These are phyloP conservation scores for Pterostichus madidus DNA, from an alignment of 2,888 invertebrate genomes.

Conservation along the genomic window DNA sequence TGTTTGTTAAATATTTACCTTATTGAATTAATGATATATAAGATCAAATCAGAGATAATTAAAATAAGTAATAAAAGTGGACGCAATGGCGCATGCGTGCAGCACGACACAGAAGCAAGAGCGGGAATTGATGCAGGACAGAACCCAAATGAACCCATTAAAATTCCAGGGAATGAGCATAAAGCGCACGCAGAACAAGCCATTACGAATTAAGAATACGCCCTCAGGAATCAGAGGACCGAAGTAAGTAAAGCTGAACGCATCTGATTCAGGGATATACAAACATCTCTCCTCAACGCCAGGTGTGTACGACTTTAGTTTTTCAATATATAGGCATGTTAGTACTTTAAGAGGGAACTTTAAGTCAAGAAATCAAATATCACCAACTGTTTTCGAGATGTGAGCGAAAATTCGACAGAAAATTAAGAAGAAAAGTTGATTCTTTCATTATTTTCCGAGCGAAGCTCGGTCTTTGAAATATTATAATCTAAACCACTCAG, in stretches of 20 bases:
- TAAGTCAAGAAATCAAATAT: too few relatives aligned
- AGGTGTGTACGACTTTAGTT: not conserved
- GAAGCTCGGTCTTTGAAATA: too few relatives aligned
- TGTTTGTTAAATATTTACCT: too few relatives aligned
- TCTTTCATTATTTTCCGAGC: too few relatives aligned
- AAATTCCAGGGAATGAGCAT: constrained; percentile 39
- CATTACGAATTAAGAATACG: constrained; percentile 63
- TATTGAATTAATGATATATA: too few relatives aligned
- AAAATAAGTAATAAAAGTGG: constrained; percentile 5
- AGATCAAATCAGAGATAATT: not conserved
- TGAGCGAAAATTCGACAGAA: too few relatives aligned
- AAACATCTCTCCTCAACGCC: constrained; percentile 1
- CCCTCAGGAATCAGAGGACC: constrained; percentile 38
- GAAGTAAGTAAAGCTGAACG: constrained; percentile 28
- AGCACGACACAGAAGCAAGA: constrained; percentile 1
- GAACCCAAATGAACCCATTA: constrained; percentile 55
- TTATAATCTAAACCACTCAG: too few relatives aligned
- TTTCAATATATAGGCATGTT: not conserved
- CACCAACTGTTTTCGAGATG: too few relatives aligned
- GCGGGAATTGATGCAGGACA: constrained; percentile 17
- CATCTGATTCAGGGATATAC: constrained; percentile 47
- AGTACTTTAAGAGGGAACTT: too few relatives aligned
- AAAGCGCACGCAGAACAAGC: constrained; percentile 52
- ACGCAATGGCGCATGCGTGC: not conserved
- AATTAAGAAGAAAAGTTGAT: too few relatives aligned